Percentiles rank a stretch among this genome's conserved stretches.
Conservation (phyloP, 2,797 vertebrate species). For the Acipenser ruthenus region DNA sequence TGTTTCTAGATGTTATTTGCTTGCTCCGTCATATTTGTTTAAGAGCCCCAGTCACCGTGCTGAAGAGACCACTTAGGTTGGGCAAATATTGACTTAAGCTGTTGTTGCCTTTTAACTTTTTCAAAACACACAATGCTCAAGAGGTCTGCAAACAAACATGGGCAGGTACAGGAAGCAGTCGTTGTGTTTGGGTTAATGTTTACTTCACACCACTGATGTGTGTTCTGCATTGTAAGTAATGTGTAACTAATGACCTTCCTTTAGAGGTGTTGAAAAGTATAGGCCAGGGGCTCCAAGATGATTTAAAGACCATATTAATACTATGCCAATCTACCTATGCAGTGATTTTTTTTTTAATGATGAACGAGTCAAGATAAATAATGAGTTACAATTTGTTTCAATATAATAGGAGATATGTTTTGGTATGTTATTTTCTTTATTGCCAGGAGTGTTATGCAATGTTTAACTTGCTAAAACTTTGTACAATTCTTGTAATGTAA, state of each 20-base stretch:
- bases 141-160: conserved; percentile 60
- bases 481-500: no score
- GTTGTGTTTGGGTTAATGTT: conserved; percentile 51
- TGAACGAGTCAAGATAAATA: no score
- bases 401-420: no score
- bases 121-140: conserved; percentile 56
- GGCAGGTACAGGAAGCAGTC: conserved; percentile 63
- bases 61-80: conserved; percentile 55
- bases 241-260: conserved; percentile 41
- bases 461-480: no score
- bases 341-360: no score
- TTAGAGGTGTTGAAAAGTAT: neutral
- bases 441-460: no score
- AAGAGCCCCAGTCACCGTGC: conserved; percentile 45
- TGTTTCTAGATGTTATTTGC: conserved; percentile 28
- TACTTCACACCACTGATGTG: conserved; percentile 46
- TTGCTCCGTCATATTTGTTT: conserved; percentile 43
- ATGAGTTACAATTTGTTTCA: no score
- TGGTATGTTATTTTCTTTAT: no score
- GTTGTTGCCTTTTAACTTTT: conserved; percentile 57
- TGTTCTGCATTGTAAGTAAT: conserved; percentile 41
- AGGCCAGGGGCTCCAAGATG: no score
- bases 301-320: no score
- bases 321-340: no score
- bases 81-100: conserved; percentile 70